Base-by-base conservation (phyloP, 2,888 invertebrate species). In the Tachina fera region DNA sequence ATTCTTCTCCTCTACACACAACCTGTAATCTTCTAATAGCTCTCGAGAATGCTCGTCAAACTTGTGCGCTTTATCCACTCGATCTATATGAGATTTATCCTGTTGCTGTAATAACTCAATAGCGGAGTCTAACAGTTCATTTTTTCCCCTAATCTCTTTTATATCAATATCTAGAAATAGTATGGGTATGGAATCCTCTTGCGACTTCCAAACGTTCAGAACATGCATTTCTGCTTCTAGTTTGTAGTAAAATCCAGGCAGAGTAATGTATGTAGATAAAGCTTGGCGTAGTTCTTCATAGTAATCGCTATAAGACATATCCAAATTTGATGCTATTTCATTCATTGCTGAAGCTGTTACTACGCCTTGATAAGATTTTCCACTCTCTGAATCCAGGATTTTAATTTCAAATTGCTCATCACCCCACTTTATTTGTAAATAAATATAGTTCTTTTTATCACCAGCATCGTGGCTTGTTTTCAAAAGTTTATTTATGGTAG, bases 1-100 rank as follows among this genome's bases (percentile, higher is more conserved):
- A 22, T 83, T 86, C 45, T 86, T 86, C 19, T 86, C 86, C 16
- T 86, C 86, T 39, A 86, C 83, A 19, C 86, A 86, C n/a, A 80
- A 39, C 1, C 86, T 76, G 39, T 83, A 80, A 22, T 86, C 86
- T 16, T 86, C 76, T 43, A 86, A 67, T 11, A 86, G 60, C 13
- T 83, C 79, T 11, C 79, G 65, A 31, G 83, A 80, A 61, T 83
- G 60, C 9, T 76, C 75, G 39, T 86, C 86, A 56, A 63, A 83
- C 41, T 86, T 86, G 5, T 83, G 79, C 11, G 86, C 83, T n/a
- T 83, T 86, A 72, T 83, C 61, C 0, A 83, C 83, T 14, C 79
- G 71, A 14, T 86, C 83, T 49, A 47, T 76, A 53, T 83, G 70
- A 31, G 49, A 53, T 56, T 76, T 83, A 14, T 71, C 60, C 61